Evolutionary conservation across 2,113 vertebrate genomes (phyloP), one percentile per base, ranked within the genome.

Genomic region (Lucifuga dentata): DNA sequence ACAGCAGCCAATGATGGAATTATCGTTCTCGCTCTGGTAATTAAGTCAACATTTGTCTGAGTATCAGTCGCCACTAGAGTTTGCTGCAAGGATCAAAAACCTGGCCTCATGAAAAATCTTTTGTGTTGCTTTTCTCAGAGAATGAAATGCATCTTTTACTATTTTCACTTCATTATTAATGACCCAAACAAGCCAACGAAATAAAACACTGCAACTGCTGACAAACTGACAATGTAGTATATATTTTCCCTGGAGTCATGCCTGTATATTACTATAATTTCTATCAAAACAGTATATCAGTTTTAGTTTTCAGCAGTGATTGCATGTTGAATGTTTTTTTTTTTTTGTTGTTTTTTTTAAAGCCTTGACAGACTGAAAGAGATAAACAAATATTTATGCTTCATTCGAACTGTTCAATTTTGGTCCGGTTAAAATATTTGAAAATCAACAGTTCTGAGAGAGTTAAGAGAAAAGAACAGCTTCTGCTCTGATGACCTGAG

Each of bases 1-100:
- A 49, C 49, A 63, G 16, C 41, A 15, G 68, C 45, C 59, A 43
- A 11, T 15, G 33, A 38, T 55, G 57, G 41, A 44, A 11, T 68
- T 64, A 66, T 63, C 67, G 60, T 65, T 73, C 36, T 45, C 49
- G n/a, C 58, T 62, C 38, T 53, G 58, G 43, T 72, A 60, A 80
- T 78, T 61, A 74, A 68, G 24, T 44, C 61, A 83, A 78, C 69
- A 68, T 82, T 79, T 69, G 44, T 80, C 45, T 65, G 50, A 49
- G n/a, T 40, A 44, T 65, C 12, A 23, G 32, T 56, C 61, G 43
- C 10, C 0, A n/a, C 9, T 8, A 6, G 2, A 1, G 19, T 63
- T 68, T 68, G 6, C 57, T 69, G 29, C 9, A 15, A 33, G 15
- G 39, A 58, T 38, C 40, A 38, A 76, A 20, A 51, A 64, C n/a